Conservation (phyloP, 2,797 vertebrate genomes). For the Aulostomus chinensis region DNA sequence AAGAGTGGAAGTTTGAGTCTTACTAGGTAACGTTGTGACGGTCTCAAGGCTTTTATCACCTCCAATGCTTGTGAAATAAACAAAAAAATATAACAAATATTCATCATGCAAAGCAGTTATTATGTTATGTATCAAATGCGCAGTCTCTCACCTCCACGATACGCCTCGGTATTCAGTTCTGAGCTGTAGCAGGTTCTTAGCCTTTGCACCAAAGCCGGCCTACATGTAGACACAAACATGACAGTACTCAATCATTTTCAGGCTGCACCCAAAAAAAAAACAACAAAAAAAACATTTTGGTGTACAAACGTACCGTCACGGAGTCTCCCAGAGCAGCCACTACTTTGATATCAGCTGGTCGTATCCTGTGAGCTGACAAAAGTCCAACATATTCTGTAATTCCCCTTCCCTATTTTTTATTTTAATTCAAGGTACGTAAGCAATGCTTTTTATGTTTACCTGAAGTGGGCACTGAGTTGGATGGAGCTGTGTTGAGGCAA, state of each 20-base stretch:
- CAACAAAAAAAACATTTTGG: slow-evolving; percentile 9
- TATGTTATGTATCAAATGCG: background rate
- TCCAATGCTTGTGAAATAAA: slow-evolving; percentile 81
- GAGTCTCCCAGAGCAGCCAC: slow-evolving; percentile 91
- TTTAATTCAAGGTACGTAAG: background rate
- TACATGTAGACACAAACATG: slow-evolving; percentile 49
- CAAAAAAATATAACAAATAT: background rate
- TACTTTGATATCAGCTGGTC: slow-evolving; percentile 87
- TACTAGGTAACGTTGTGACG: slow-evolving; percentile 91
- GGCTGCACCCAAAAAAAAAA: background rate
- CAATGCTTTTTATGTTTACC: slow-evolving; percentile 73
- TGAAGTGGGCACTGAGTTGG: slow-evolving; percentile 81
- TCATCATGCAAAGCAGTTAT: background rate
- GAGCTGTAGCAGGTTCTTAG: slow-evolving; percentile 61
- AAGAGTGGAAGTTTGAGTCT: slow-evolving; percentile 53
- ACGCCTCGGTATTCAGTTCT: slow-evolving; percentile 83
- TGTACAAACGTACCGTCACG: slow-evolving; percentile 83
- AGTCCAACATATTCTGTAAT: slow-evolving; percentile 5
- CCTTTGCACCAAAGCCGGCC: slow-evolving; percentile 85
- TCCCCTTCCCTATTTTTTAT: too few species aligned
- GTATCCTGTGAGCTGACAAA: slow-evolving; percentile 84
- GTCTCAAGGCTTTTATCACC: slow-evolving; percentile 85
- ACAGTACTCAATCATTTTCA: too few species aligned
- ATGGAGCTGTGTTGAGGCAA: slow-evolving; percentile 73
- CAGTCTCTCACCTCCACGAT: slow-evolving; percentile 92